A percentile compares a stretch with the other conserved stretches of the same genome.
These are phyloP conservation scores for Gorsachius goisagi DNA, from an alignment of 2,113 vertebrate species.

Conservation along the genomic window DNA sequence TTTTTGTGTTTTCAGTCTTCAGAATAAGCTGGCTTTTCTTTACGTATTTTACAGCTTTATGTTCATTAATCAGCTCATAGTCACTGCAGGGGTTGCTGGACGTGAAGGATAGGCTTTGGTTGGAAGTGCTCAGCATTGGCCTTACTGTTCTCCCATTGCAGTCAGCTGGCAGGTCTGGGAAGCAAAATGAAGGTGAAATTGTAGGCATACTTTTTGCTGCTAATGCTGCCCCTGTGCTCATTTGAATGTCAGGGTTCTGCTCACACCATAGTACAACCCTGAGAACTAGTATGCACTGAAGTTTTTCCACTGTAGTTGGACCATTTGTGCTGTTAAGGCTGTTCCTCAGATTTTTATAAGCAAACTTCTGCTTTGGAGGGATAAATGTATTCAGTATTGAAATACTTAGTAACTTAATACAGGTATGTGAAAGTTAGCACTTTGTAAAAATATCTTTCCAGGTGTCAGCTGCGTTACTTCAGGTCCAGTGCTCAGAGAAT, in stretches of 20 bases:
- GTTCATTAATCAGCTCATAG: not conserved
- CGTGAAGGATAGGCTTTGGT: not conserved
- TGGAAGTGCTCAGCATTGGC: not conserved
- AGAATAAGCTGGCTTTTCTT: not conserved
- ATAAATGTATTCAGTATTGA: not conserved
- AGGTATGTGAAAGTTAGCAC: not conserved
- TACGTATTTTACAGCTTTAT: not conserved
- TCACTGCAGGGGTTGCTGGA: not conserved
- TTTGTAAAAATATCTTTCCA: not conserved
- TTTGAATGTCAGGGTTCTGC: not conserved
- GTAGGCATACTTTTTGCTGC: not conserved
- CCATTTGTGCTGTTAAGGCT: not conserved
- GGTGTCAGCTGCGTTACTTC: not conserved
- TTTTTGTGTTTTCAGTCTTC: not conserved
- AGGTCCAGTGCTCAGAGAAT: not conserved
- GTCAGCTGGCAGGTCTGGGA: not conserved
- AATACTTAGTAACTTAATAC: not conserved
- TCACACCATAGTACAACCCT: not conserved
- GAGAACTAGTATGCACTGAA: not conserved
- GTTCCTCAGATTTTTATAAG: not conserved
- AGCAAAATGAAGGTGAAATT: not conserved
- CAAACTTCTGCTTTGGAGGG: not conserved
- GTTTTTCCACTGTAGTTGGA: not conserved
- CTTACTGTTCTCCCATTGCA: fast-evolving
- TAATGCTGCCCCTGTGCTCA: not conserved